Base-by-base conservation (phyloP, 2,797 vertebrate genomes). In the Heterohyrax brucei region DNA sequence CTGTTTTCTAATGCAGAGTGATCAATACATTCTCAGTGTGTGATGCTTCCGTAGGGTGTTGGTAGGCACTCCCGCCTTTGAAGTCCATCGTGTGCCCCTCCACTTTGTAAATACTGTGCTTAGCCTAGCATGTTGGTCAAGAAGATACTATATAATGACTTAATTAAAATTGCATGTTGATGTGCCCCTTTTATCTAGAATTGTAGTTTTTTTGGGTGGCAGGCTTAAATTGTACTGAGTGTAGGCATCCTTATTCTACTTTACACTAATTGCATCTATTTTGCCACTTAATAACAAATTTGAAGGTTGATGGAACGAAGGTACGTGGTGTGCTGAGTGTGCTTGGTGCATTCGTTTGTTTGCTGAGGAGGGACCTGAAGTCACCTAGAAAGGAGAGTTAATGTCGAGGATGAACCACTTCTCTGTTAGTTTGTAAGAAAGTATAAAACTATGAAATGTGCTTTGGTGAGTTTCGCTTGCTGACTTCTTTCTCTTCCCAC, bases 261-360 rank as follows among this genome's bases (percentile, higher is more conserved):
- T 80, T 44, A 39, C 48, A 18, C 39, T 83, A 53, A 89, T 46
- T 85, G 21, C 30, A 89, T 18, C 85, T 13, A 56, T 28, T 53
- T 86, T 88, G 24, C 30, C 64, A 75, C 89, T 94, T 72, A 64
- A 56, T 85, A 79, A 50, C 75, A 53, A 44, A 76, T 80, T 78
- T 90, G 70, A 91, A 94, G 66, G 73, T 85, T 75, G 84, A 87
- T 30, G 26, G 70, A 30, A 4, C 50, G n/a, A 90, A 92, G 70
- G 50, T 48, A 26, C 1, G 1, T 18, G 12, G 21, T 0, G 1
- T 48, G 14, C 3, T 61, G 86, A 89, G n/a, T 30, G 3, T n/a
- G 39, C n/a, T 91, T 39, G n/a, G 22, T 30, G n/a, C 33, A 59
- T 39, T 30, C 48, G 2, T 44, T 84, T 14, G 59, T 66, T 93